These are phyloP conservation scores for Strix uralensis DNA, from an alignment of 2,113 vertebrate species.

Conservation along the genomic window DNA sequence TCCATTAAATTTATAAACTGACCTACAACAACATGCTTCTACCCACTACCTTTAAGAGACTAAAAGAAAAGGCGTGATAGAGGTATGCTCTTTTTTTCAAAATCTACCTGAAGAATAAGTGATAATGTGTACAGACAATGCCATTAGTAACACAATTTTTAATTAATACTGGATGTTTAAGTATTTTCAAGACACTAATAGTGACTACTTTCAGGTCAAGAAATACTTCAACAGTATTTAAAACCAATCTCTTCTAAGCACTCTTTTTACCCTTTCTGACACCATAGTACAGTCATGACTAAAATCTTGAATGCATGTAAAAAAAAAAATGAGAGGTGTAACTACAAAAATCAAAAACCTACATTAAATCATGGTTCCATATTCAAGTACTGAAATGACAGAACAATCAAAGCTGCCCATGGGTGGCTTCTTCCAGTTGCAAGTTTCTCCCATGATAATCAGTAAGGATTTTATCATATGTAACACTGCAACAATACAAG, in stretches of 20 bases:
- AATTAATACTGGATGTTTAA: neutral
- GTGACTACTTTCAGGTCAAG: neutral
- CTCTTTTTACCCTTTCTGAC: neutral
- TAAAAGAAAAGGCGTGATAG: neutral
- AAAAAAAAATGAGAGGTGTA: neutral
- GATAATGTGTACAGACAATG: neutral
- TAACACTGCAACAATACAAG: neutral
- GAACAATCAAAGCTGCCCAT: neutral
- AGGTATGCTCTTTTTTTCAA: neutral
- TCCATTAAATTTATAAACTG: neutral
- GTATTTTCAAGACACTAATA: neutral
- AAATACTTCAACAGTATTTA: neutral
- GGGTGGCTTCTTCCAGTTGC: neutral
- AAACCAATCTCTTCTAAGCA: neutral
- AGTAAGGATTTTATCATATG: neutral
- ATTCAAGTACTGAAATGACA: neutral
- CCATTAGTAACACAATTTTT: neutral
- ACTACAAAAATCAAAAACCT: neutral
- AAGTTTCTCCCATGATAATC: neutral
- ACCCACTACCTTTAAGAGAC: neutral
- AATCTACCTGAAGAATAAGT: neutral
- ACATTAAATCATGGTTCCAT: neutral
- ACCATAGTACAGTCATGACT: neutral
- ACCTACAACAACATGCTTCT: neutral
- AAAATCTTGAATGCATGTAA: neutral